Evolutionary conservation across 2,113 vertebrate genomes (phyloP), one percentile per base, ranked within the genome.

Genomic region (Vidua chalybeata): DNA sequence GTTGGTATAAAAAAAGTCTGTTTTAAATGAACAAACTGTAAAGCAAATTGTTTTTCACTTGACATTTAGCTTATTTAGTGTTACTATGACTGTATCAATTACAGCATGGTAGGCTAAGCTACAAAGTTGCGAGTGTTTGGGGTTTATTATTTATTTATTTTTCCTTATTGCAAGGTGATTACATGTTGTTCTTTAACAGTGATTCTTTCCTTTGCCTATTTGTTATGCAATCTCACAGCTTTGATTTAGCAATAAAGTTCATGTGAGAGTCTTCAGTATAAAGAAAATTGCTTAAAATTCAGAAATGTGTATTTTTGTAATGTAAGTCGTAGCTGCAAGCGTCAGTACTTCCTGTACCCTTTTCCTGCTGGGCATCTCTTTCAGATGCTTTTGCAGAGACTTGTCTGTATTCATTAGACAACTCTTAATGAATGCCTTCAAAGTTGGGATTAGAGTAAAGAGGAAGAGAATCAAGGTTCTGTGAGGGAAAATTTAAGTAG

Each of bases 301-400:
- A 94, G 52, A 88, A 93, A 89, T 68, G 11, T 84, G 11, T 89
- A 35, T 84, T 90, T 96, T 89, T 92, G 39, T 84, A 84, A 64
- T 88, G 15, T 37, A 91, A 91, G 79, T 56, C 1, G 4, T 96
- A 84, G 88, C 82, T 96, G 79, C 72, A 93, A 93, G 82, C 49
- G 1, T 86, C 63, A 43, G 68, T 94, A 63, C 88, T 96, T 96
- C 93, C 87, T 93, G 83, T 96, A 96, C 64, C 41, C 66, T 92
- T 74, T 83, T 95, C 83, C 96, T 97, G 75, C 94, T 93, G 90
- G 94, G 93, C 94, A 94, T 95, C 56, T 91, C 82, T 90, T 93
- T 95, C 82, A 88, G 85, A 89, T 88, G 56, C 68, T 89, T 94
- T 90, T 89, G 93, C 79, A 95, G 92, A 94, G 85, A 86, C 93